Evolutionary conservation across 2,113 vertebrate species (phyloP).

Genomic region (Podilymbus podiceps): DNA sequence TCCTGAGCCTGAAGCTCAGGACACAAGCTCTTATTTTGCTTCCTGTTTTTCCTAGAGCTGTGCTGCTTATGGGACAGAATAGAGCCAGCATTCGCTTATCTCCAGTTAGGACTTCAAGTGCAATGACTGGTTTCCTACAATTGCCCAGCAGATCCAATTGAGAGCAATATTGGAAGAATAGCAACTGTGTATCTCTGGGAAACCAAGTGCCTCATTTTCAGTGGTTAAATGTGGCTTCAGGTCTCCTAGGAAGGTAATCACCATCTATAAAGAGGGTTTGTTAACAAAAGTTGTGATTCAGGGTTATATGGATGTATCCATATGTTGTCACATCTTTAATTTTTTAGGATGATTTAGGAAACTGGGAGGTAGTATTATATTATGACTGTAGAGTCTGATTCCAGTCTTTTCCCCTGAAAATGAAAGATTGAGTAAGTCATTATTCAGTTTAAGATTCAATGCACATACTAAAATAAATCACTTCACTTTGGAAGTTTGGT

Average conservation of each 20-base stretch:
- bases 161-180: neutral
- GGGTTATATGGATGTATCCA: neutral
- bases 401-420: neutral
- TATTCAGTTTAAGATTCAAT: neutral
- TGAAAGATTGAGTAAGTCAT: neutral
- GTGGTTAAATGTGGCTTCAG: neutral
- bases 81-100: neutral
- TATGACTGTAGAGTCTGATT: neutral
- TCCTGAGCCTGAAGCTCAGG: neutral
- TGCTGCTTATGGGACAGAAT: slow-evolving; percentile 22
- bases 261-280: slow-evolving; percentile 49
- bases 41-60: slow-evolving; percentile 13
- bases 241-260: neutral
- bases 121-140: neutral
- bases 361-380: neutral
- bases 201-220: neutral
- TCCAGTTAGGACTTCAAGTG: neutral
- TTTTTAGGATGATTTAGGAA: neutral
- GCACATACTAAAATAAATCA: neutral
- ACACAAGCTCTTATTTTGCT: neutral
- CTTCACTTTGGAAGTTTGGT: neutral
- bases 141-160: neutral
- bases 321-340: neutral
- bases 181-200: neutral
- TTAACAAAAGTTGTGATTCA: slow-evolving; percentile 50